Evolutionary conservation across 2,113 vertebrate species (phyloP), one percentile per base, ranked within the genome.

Genomic region (Aegotheles bennettii): DNA sequence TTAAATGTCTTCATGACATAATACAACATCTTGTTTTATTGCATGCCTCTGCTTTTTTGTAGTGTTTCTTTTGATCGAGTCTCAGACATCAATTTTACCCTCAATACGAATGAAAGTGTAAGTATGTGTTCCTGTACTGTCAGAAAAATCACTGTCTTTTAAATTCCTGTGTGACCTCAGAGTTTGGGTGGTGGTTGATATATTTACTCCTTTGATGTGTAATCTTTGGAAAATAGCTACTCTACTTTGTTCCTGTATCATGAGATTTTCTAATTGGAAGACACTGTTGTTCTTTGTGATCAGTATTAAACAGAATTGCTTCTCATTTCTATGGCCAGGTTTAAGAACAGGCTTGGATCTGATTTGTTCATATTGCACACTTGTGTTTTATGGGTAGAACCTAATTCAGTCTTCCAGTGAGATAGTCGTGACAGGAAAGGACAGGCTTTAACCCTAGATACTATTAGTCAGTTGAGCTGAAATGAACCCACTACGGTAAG

Each of bases 61-160:
- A 99, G 99, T 98, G 99, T 99, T 98, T 99, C 99, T 97, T 99
- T 99, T 98, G 99, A 99, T 98, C 99, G 99, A 76, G 99, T 99
- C 96, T 99, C 99, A 97, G 99, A 99, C 98, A 99, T 99, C 98
- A 99, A 99, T 98, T 99, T 99, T 97, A 99, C 99, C 93, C 98
- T 99, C 96, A 99, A 99, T 97, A 99, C 99, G 67, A 99, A 99
- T 97, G 99, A 99, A 97, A 99, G 99, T 97, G 99, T 99, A 98
- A 99, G 99, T 99, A 96, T 87, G 28, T 20, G 10, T 88, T 90
- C 59, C 31, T 75, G 12, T 53, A 25, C 25, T 89, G 20, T 31
- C 40, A 35, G 38, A 56, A 56, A 26, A 69, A 74, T 16, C 7
- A 35, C 35, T 68, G 19, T 17, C 31, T 84, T 31, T 68, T 50